These are phyloP conservation scores for Leptinotarsa lineolata DNA, from an alignment of 1,140 invertebrate genomes.

Conservation along the genomic window DNA sequence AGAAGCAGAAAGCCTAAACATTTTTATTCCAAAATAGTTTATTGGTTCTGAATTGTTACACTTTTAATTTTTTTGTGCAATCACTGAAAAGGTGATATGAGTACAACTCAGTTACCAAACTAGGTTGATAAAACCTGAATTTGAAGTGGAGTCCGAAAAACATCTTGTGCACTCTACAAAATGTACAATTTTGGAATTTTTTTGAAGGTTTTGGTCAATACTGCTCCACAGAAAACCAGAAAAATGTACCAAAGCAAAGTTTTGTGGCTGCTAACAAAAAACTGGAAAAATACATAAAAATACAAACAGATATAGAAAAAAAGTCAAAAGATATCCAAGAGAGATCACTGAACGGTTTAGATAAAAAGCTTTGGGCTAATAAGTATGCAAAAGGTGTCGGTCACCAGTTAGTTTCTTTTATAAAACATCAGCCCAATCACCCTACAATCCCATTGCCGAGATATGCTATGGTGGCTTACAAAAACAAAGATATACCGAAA, in stretches of 20 bases:
- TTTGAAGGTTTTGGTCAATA: not conserved
- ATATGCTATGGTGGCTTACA: slow-evolving; percentile 24
- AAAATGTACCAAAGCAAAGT: not conserved
- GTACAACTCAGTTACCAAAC: too few relatives aligned
- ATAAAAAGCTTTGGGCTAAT: slow-evolving; percentile 39
- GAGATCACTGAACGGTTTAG: slow-evolving; percentile 11
- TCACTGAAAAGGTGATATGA: too few relatives aligned
- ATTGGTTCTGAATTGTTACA: too few relatives aligned
- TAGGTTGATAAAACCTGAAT: too few relatives aligned
- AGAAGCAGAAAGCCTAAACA: too few relatives aligned
- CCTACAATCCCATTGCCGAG: slow-evolving; percentile 27
- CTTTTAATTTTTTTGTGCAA: too few relatives aligned
- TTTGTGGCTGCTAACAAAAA: slow-evolving; percentile 9
- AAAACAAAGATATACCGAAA: not conserved
- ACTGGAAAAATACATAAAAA: slow-evolving; percentile 5
- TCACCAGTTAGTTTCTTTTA: slow-evolving; percentile 35
- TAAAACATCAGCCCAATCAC: slow-evolving; percentile 31
- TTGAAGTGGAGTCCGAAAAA: too few relatives aligned
- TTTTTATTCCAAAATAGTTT: too few relatives aligned
- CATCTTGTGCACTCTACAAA: not conserved
- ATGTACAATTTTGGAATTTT: not conserved
- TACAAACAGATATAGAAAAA: slow-evolving; percentile 19
- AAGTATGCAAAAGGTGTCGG: slow-evolving; percentile 39
- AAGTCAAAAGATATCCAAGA: slow-evolving; percentile 12
- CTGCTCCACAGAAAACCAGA: not conserved